Base-by-base conservation (phyloP, 2,113 vertebrate species). In the Rhinolophus ferrumequinum region DNA sequence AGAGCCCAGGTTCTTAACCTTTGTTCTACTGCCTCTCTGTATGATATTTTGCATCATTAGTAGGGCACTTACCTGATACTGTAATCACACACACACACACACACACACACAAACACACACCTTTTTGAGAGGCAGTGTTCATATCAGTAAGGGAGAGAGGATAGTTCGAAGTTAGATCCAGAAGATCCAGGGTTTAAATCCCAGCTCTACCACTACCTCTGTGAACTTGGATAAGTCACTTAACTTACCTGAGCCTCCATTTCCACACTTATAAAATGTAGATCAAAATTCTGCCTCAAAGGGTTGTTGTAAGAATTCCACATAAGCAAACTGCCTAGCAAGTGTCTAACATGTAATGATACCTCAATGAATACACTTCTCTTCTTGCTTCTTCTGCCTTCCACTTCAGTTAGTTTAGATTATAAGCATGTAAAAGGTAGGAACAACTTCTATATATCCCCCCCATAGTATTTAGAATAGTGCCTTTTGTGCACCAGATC, bases 251-350 rank as follows among this genome's bases (percentile, higher is more conserved):
- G 47, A 80, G 24, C 50, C 38, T 96, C 44, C 21, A 88, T 70
- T 92, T 88, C 66, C n/a, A 93, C 38, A 76, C 67, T 93, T 90
- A 67, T 84, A 76, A 96, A 93, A 56, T 85, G 26, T 85, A 21
- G 28, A 54, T 77, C 66, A 94, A 91, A 88, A 84, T 79, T 84
- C 33, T 85, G 30, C 38, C 52, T 91, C 44, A 92, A 89, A 84
- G 52, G 1, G 77, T 87, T 72, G 24, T 56, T 91, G 58, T 94
- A 81, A 97, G 35, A 95, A 88, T 92, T 81, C 19, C 16, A 81
- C 52, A 14, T 88, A 58, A 64, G 35, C 67, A 69, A 70, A 85
- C 69, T 84, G 56, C 24, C 54, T 73, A 95, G 41, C 12, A 77
- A 93, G 38, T 87, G 21, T 85, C n/a, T 95, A 66, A 81, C 8